Percentiles rank a stretch among this genome's conserved stretches.
These are phyloP conservation scores for Odocoileus virginianus DNA, from an alignment of 2,113 vertebrate species.

Conservation along the genomic window DNA sequence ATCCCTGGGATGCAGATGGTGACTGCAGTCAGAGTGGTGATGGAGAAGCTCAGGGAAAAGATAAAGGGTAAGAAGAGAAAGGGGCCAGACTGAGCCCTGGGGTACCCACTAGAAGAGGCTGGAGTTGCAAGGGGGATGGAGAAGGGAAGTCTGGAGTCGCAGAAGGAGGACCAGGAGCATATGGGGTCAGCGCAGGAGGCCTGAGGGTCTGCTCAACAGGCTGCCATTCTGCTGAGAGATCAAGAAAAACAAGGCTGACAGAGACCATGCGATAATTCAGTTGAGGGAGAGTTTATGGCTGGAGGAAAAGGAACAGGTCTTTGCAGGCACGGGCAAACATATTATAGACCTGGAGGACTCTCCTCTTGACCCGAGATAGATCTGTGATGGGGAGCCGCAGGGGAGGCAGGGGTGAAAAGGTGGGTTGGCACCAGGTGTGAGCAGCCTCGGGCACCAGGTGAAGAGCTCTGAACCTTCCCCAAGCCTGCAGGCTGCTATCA, in stretches of 20 bases:
- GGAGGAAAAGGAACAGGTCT: background rate
- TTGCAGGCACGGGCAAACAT: background rate
- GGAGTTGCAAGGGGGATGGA: background rate
- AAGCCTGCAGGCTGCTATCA: background rate
- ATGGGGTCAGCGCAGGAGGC: background rate
- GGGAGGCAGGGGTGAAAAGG: background rate
- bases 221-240: background rate
- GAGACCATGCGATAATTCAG: rapidly evolving
- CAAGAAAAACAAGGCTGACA: background rate
- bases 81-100: rapidly evolving
- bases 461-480: background rate
- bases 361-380: background rate
- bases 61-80: background rate
- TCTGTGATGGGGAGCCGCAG: rapidly evolving
- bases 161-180: background rate
- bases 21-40: background rate
- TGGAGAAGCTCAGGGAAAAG: rapidly evolving
- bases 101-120: background rate
- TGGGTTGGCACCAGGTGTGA: background rate
- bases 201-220: background rate
- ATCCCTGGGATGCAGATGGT: rapidly evolving
- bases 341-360: rapidly evolving
- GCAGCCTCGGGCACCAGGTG: background rate
- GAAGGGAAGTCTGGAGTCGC: background rate
- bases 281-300: too few species aligned